These are phyloP conservation scores for Peromyscus maniculatus DNA, from an alignment of 2,113 vertebrate species.

Conservation along the genomic window DNA sequence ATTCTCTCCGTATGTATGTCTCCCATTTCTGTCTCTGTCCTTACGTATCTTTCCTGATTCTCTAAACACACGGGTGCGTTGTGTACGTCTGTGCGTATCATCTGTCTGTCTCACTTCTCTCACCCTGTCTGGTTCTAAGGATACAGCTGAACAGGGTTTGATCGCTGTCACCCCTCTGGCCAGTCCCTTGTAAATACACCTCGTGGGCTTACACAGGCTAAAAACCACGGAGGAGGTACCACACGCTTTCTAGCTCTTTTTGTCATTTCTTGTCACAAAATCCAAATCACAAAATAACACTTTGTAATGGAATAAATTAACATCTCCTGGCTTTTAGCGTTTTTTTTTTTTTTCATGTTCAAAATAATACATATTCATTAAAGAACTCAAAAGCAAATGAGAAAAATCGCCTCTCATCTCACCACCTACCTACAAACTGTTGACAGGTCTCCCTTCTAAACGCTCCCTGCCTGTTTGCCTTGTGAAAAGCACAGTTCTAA, in stretches of 20 bases:
- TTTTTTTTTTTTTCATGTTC: constrained; percentile 60
- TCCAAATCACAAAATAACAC: constrained; percentile 61
- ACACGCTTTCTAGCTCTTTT: constrained; percentile 15
- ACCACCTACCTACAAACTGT: constrained; percentile 54
- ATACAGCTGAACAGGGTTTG: constrained; percentile 20
- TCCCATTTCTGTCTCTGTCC: not conserved
- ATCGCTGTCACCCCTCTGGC: not conserved
- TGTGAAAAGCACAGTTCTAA: constrained; percentile 54
- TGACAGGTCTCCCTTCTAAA: constrained; percentile 56
- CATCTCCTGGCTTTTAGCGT: constrained; percentile 35
- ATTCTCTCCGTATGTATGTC: not conserved
- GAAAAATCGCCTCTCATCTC: constrained; percentile 55
- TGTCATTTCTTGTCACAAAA: constrained; percentile 68
- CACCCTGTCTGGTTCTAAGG: not conserved
- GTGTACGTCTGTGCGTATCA: not conserved
- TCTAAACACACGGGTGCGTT: not conserved
- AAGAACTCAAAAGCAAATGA: constrained; percentile 57
- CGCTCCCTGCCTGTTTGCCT: constrained; percentile 56
- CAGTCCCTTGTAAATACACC: not conserved
- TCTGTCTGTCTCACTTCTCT: not conserved
- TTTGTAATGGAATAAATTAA: constrained; percentile 70
- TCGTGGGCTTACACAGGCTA: constrained; percentile 46
- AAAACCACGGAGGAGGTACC: constrained; percentile 55
- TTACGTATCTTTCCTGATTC: not conserved
- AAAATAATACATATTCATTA: constrained; percentile 67